A percentile compares a stretch with the other conserved stretches of the same genome.
These are phyloP conservation scores for Pyrrhia umbra DNA, from an alignment of 2,888 invertebrate species.

Conservation along the genomic window DNA sequence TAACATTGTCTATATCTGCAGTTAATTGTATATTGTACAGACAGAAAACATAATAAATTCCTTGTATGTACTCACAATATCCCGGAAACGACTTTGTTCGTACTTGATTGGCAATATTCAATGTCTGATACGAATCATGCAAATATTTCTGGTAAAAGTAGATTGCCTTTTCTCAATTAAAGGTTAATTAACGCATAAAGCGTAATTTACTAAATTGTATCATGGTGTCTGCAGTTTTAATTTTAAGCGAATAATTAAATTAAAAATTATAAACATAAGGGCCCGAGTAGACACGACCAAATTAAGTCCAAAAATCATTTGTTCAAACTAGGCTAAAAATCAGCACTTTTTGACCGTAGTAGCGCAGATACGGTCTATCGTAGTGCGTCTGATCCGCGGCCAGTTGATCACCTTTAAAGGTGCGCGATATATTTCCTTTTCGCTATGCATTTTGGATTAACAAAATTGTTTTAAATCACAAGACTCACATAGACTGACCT, in stretches of 20 bases:
- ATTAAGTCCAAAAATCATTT: no score
- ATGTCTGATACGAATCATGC: constrained; percentile 24
- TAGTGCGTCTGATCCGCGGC: no score
- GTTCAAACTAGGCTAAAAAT: no score
- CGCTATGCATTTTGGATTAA: no score
- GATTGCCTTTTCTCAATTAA: constrained; percentile 39
- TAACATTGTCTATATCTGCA: no score
- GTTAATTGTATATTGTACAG: no score
- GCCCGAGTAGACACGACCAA: background rate
- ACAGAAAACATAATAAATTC: constrained; percentile 36
- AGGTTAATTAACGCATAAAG: constrained; percentile 42
- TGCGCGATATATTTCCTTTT: no score
- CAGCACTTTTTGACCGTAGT: no score
- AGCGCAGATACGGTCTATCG: no score
- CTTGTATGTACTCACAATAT: constrained; percentile 36
- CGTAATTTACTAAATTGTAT: constrained; percentile 15
- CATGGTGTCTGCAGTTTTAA: background rate
- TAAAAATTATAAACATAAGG: background rate
- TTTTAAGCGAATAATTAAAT: background rate
- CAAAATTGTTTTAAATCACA: no score
- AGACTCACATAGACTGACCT: no score
- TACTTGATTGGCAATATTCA: constrained; percentile 24
- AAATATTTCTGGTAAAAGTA: constrained; percentile 55
- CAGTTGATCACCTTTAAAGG: no score
- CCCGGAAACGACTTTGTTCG: constrained; percentile 43